Conservation (phyloP, 1,140 invertebrate genomes). For the Holotrichia oblita region DNA sequence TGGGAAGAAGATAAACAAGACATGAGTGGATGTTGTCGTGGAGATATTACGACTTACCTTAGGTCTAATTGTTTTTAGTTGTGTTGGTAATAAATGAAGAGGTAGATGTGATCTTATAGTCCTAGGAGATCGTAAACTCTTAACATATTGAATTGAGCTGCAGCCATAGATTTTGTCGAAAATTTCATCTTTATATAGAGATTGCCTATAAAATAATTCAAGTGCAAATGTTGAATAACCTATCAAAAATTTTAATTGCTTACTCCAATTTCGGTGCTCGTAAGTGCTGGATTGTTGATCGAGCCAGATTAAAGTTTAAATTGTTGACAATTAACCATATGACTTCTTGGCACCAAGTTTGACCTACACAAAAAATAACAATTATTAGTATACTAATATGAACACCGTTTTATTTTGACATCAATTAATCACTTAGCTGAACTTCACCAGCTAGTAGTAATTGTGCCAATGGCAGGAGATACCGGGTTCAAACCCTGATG, state of each 20-base stretch:
- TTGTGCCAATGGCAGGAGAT: too few relatives aligned
- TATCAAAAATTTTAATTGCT: too few relatives aligned
- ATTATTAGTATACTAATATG: too few relatives aligned
- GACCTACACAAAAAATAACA: constrained; percentile 68
- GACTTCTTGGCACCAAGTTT: constrained; percentile 91
- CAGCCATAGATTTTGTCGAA: constrained; percentile 5
- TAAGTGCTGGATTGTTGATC: constrained; percentile 67
- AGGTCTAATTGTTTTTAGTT: constrained; percentile 63
- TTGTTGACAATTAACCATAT: constrained; percentile 85
- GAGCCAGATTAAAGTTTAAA: constrained; percentile 78
- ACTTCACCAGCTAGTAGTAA: too few relatives aligned
- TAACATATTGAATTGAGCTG: constrained; percentile 28
- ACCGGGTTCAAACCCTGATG: too few relatives aligned
- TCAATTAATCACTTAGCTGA: too few relatives aligned
- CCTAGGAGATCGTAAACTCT: constrained; percentile 60
- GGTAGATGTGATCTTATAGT: constrained; percentile 81
- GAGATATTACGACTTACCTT: constrained; percentile 57
- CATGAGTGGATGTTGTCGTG: background rate
- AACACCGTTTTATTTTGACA: too few relatives aligned
- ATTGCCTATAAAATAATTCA: background rate
- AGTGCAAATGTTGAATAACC: too few relatives aligned
- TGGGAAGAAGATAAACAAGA: constrained; percentile 23
- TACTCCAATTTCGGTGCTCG: constrained; percentile 58
- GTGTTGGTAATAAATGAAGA: constrained; percentile 69
- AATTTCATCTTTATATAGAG: background rate